A percentile compares a stretch with the other conserved stretches of the same genome.
Conservation (phyloP, 2,888 invertebrate genomes). For the Agrenia bidenticulata region DNA sequence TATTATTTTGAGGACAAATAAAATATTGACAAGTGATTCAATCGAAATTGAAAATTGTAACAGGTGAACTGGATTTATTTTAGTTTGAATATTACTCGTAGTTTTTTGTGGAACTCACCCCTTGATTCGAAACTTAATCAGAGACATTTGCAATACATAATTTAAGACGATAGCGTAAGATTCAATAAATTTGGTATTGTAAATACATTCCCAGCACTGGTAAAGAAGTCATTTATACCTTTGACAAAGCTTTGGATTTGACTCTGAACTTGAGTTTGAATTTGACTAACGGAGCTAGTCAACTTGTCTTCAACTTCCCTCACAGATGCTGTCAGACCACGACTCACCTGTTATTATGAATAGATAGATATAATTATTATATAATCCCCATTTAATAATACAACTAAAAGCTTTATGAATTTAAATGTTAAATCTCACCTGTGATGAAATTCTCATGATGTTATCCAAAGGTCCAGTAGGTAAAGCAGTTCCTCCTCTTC, state of each 20-base stretch:
- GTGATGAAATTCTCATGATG: constrained; percentile 11
- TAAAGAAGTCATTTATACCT: constrained; percentile 14
- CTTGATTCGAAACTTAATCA: no score
- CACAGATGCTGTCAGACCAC: constrained; percentile 5
- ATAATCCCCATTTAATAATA: not conserved
- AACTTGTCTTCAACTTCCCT: constrained; percentile 10
- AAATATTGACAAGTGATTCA: no score
- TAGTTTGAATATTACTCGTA: no score
- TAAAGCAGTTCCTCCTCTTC: not conserved
- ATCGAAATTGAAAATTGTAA: no score
- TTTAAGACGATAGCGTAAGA: not conserved
- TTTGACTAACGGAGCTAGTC: not conserved
- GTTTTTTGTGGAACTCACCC: no score
- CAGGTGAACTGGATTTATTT: no score
- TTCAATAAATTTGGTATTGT: not conserved
- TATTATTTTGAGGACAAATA: no score
- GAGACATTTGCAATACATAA: no score
- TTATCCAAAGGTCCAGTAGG: no score
- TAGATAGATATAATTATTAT: not conserved
- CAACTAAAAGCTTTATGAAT: not conserved
- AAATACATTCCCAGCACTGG: not conserved
- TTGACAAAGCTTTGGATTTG: constrained; percentile 12
- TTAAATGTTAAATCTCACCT: not conserved
- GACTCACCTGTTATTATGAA: not conserved
- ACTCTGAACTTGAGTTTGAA: constrained; percentile 6